phyloP scores from a whole-genome alignment of 2,797 vertebrate genomes.

The Epinephelus awoara region DNA sequence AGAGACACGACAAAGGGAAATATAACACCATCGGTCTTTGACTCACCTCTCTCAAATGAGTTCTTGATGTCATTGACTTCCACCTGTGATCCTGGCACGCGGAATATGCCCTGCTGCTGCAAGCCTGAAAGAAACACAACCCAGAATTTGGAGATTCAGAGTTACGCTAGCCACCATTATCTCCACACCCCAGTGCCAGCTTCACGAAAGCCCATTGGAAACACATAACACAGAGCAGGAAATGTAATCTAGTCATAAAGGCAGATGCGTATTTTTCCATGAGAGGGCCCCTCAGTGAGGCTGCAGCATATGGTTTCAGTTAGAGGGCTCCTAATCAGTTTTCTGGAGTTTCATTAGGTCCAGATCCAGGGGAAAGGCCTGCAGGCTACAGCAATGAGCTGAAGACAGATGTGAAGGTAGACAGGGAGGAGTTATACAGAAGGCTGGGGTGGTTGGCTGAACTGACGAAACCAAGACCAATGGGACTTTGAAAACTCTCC shows the following conservation, averaged over 20 bases:
- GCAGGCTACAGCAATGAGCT: slow-evolving; percentile 72
- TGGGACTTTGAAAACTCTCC: slow-evolving; percentile 58
- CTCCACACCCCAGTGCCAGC: slow-evolving; percentile 47
- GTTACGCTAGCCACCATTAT: slow-evolving; percentile 47
- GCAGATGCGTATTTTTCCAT: slow-evolving; percentile 72
- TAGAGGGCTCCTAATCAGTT: slow-evolving; percentile 83
- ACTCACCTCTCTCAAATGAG: slow-evolving; percentile 97
- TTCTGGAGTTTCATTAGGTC: slow-evolving; percentile 85
- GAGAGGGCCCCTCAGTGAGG: slow-evolving; percentile 70
- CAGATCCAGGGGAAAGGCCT: slow-evolving; percentile 75
- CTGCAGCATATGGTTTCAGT: slow-evolving; percentile 81
- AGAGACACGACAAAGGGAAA: neutral
- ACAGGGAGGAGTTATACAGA: slow-evolving; percentile 63
- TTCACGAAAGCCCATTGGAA: slow-evolving; percentile 67
- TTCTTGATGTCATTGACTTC: slow-evolving; percentile 99
- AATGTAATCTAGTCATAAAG: slow-evolving; percentile 81
- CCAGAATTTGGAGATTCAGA: slow-evolving; percentile 40
- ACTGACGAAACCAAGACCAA: slow-evolving; percentile 63
- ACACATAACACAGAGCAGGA: slow-evolving; percentile 75
- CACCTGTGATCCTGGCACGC: slow-evolving; percentile 97
- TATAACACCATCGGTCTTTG: slow-evolving; percentile 2
- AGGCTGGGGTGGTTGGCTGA: neutral
- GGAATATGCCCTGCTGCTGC: slow-evolving; percentile 97
- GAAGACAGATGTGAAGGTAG: slow-evolving; percentile 80
- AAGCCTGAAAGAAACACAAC: slow-evolving; percentile 86